Base-by-base conservation (phyloP, 2,797 vertebrate genomes). In the Hirundo rustica region DNA sequence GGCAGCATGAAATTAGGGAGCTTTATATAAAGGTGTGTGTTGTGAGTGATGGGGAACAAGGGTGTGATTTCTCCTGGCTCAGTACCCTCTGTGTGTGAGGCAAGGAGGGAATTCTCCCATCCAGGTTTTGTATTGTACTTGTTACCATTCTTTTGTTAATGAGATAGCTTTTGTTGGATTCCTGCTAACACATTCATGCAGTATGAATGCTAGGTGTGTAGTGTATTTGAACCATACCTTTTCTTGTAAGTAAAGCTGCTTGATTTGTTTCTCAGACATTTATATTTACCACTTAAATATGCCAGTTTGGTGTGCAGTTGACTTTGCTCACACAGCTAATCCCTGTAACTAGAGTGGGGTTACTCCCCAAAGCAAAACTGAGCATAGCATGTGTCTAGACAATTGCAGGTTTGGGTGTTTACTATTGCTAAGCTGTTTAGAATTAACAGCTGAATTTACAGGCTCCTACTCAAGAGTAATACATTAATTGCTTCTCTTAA, bases 141-240 rank as follows among this genome's bases (percentile, higher is more conserved):
- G 21, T 57, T 81, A 86, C 61, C 30, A 57, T 3, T 54, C 73
- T 57, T 85, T 57, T 51, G 36, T 67, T 79, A n/a, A 57, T 92
- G 92, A 84, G 26, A 58, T 50, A 85, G 44, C 15, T 95, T 78
- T 81, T 78, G 3, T 72, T 94, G 58, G 82, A 61, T 89, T 90
- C 58, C 70, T 92, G 23, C 64, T 96, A 89, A 86, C 7, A 36
- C 51, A 13, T 93, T 87, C 77, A 96, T 96, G 51, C 64, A 91
- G 68, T 76, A 66, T 76, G 86, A 93, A 54, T 76, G 51, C 70
- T 82, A 77, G 54, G 44, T 89, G 16, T 54, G 38, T 64, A 34
- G 54, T 32, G 7, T 62, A 23, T 89, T 77, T 73, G 67, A 72
- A 60, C 79, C 10, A 14, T 16, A 36, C 19, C 51, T 79, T 90